These are phyloP conservation scores for Aporophyla lueneburgensis DNA, from an alignment of 2,888 invertebrate genomes.

Conservation along the genomic window DNA sequence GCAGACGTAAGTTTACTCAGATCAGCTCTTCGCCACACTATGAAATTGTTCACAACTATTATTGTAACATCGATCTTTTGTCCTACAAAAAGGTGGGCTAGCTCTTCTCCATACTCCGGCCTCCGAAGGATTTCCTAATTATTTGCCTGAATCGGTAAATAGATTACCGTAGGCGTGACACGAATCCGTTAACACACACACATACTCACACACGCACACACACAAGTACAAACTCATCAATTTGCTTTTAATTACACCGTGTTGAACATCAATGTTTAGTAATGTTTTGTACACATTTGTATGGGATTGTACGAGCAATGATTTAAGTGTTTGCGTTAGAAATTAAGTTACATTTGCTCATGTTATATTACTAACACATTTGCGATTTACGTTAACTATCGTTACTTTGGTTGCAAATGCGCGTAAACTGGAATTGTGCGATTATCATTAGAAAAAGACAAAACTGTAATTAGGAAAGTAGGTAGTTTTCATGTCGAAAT, in stretches of 20 bases:
- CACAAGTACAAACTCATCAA: conserved; percentile 34
- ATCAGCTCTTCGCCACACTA: neutral
- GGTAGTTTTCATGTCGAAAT: neutral
- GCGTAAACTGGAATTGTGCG: neutral
- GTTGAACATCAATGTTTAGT: conserved; percentile 62
- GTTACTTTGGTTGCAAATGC: conserved; percentile 23
- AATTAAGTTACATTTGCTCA: conserved; percentile 55
- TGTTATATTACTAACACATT: conserved; percentile 48
- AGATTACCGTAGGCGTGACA: conserved; percentile 70
- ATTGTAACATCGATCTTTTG: conserved; percentile 28
- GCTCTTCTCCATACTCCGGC: conserved; percentile 33
- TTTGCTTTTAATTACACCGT: conserved; percentile 60
- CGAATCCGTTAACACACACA: conserved; percentile 49
- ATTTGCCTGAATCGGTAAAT: conserved; percentile 74
- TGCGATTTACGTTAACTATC: conserved; percentile 25
- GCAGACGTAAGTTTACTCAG: too few relatives aligned
- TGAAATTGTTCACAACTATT: neutral
- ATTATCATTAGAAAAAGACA: neutral
- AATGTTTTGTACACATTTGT: conserved; percentile 61
- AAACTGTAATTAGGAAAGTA: neutral
- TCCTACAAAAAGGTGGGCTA: conserved; percentile 39
- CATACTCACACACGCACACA: neutral
- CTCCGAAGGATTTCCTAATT: conserved; percentile 71
- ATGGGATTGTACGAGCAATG: conserved; percentile 50
- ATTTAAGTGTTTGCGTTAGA: conserved; percentile 62